These are phyloP conservation scores for Myripristis murdjan DNA, from an alignment of 2,797 vertebrate species.

Conservation along the genomic window DNA sequence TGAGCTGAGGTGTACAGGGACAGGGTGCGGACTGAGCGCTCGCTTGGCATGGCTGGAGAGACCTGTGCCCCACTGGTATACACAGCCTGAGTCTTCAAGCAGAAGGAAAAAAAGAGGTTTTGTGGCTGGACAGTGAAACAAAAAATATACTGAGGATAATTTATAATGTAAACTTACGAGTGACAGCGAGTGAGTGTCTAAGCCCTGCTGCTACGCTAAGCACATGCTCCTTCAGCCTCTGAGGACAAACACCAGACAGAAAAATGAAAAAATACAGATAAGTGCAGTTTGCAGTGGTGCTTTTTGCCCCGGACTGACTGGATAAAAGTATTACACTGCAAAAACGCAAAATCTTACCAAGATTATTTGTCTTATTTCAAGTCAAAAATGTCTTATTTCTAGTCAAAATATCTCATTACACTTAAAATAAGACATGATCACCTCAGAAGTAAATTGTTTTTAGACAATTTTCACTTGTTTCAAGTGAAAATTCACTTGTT, in stretches of 20 bases:
- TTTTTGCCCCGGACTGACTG: neutral
- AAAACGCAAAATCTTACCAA: too few species aligned
- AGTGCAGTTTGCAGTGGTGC: neutral
- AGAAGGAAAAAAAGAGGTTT: slow-evolving; percentile 28
- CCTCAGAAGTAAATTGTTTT: too few species aligned
- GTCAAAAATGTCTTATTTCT: too few species aligned
- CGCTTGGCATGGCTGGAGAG: slow-evolving; percentile 87
- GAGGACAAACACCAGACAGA: slow-evolving; percentile 33
- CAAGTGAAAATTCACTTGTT: too few species aligned
- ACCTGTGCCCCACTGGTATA: slow-evolving; percentile 95
- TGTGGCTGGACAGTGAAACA: neutral
- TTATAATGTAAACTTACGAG: slow-evolving; percentile 81
- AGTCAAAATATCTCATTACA: too few species aligned
- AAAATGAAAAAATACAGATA: neutral
- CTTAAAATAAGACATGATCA: too few species aligned
- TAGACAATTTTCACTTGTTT: too few species aligned
- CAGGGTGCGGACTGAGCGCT: slow-evolving; percentile 75
- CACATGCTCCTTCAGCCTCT: slow-evolving; percentile 87
- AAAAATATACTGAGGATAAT: neutral
- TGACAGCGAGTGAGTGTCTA: slow-evolving; percentile 91
- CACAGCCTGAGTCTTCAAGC: slow-evolving; percentile 84
- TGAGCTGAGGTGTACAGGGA: slow-evolving; percentile 88
- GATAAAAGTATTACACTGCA: neutral
- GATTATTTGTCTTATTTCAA: too few species aligned
- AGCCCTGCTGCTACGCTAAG: slow-evolving; percentile 91